phyloP scores from a whole-genome alignment of 2,888 invertebrate genomes.

The Chromoteleia sp. region DNA sequence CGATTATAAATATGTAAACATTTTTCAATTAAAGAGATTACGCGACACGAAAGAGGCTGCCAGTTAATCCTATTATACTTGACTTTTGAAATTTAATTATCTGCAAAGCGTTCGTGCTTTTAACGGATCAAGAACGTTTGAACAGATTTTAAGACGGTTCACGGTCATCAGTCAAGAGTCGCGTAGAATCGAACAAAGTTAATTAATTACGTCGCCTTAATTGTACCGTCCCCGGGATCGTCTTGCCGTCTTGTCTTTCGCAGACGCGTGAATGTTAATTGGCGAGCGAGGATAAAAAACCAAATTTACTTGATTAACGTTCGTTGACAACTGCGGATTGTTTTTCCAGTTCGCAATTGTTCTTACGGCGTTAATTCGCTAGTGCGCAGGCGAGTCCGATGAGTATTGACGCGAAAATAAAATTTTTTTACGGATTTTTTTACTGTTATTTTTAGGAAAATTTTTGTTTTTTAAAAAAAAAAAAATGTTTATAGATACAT shows the following conservation, averaged over 20 bases:
- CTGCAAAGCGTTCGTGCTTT: conserved; percentile 18
- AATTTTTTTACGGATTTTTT: no score
- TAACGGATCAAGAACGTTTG: conserved; percentile 33
- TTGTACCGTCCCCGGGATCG: conserved; percentile 71
- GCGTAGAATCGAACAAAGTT: conserved; percentile 77
- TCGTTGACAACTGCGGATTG: neutral
- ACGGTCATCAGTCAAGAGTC: conserved; percentile 75
- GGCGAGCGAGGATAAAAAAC: conserved; percentile 44
- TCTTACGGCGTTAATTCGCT: neutral
- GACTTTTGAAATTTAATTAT: conserved; percentile 51
- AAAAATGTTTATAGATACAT: no score
- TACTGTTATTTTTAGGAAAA: no score
- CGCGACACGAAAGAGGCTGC: neutral
- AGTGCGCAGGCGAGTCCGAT: no score
- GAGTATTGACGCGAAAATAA: no score
- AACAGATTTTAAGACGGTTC: conserved; percentile 72
- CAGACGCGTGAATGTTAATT: conserved; percentile 67
- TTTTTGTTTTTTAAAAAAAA: no score
- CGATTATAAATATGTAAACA: conserved; percentile 13
- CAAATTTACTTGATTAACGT: neutral
- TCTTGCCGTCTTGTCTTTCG: conserved; percentile 26
- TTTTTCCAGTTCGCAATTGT: neutral
- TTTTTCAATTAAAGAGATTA: conserved; percentile 29
- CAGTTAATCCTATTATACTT: conserved; percentile 29
- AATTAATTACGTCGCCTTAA: conserved; percentile 81